Evolutionary conservation across 2,113 vertebrate genomes (phyloP), one percentile per base, ranked within the genome.

Genomic region (Salvelinus sp.): DNA sequence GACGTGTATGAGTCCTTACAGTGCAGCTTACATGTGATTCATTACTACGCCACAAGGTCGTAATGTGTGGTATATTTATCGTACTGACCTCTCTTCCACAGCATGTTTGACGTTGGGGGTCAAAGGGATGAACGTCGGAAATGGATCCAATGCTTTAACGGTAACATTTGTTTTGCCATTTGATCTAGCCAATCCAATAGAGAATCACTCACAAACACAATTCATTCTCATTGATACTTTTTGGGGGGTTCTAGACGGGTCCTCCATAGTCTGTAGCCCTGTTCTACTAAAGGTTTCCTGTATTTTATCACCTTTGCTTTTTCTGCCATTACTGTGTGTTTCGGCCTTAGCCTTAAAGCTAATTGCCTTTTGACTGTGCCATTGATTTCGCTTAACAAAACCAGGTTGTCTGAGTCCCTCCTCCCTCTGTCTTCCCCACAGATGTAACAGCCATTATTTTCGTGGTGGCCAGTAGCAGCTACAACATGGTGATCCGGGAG

Each of bases 61-160:
- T 79, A 72, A 79, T 67, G 22, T 44, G 38, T 73, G 13, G 47
- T 62, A 27, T 20, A 13, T 74, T 62, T 47, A 63, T 28, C 38
- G 27, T 54, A 2, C 3, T 48, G 28, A 77, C 16, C 48, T 47
- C 20, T 79, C 85, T 74, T 70, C 10, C 20, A 22, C 88, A 99
- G 97, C 88, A 99, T 98, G 97, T 99, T 99, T 78, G 97, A 98
- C 87, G 97, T 99, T 30, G 97, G 97, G 0, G 97, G 97, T 78
- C 97, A 99, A 88, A 93, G 97, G 75, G 97, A 99, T 33, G 97
- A 99, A 73, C 96, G 97, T 82, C 92, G 97, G 82, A 99, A 99
- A 84, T 99, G 97, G 97, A 99, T 99, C 91, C 97, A 99, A 78
- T 99, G 97, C 94, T 99, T 99, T 94, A 99, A 99, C 44, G 97